These are phyloP conservation scores for Disparrhopalites patrizii DNA, from an alignment of 2,888 invertebrate genomes.

Conservation along the genomic window DNA sequence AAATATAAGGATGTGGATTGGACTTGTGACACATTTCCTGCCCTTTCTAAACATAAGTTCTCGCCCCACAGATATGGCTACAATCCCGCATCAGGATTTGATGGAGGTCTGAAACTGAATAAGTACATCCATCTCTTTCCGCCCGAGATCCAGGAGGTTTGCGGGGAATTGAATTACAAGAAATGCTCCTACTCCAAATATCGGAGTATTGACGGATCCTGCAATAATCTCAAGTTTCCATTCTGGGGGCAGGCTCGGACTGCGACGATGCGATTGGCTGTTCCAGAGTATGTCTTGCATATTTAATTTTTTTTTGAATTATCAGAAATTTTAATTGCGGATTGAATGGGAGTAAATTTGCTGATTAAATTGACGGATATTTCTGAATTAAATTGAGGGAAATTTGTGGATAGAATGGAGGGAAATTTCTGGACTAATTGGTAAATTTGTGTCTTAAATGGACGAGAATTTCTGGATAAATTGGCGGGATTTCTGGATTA, in stretches of 20 bases:
- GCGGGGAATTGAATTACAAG: constrained; percentile 32
- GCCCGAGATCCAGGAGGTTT: constrained; percentile 34
- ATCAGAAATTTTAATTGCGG: too few species aligned
- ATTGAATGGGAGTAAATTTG: too few species aligned
- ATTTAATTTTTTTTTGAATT: too few species aligned
- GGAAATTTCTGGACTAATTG: too few species aligned
- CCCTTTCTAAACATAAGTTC: neutral
- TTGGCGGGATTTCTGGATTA: too few species aligned
- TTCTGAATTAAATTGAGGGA: too few species aligned
- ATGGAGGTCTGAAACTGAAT: constrained; percentile 31
- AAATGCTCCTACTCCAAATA: constrained; percentile 44
- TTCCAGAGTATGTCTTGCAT: constrained; percentile 41
- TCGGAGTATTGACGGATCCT: constrained; percentile 43
- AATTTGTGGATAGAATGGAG: too few species aligned
- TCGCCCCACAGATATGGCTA: constrained; percentile 38
- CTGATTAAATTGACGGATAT: too few species aligned
- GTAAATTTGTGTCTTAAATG: too few species aligned
- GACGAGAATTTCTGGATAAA: too few species aligned
- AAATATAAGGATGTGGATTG: neutral
- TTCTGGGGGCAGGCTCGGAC: constrained; percentile 38
- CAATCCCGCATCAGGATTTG: constrained; percentile 41
- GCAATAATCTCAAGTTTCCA: constrained; percentile 43
- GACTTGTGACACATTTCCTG: neutral
- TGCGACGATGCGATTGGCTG: constrained; percentile 34
- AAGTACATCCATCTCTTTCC: constrained; percentile 40